These are phyloP conservation scores for Mionectes macconnelli DNA, from an alignment of 2,113 vertebrate species.

Conservation along the genomic window DNA sequence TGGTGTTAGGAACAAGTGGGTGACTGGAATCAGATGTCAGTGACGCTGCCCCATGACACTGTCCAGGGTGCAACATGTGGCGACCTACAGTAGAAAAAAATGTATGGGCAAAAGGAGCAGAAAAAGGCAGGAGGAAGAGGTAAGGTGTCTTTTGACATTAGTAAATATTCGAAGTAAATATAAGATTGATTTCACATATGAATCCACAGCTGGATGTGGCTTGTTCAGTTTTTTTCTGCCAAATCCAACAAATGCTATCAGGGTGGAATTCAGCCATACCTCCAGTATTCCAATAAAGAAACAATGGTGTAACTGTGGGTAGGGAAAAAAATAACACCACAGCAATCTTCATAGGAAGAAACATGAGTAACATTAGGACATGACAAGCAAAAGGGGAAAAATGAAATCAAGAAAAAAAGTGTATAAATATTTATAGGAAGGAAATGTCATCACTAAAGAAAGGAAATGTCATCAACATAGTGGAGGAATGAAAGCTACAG, in stretches of 20 bases:
- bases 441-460: neutral
- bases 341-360: neutral
- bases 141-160: neutral
- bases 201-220: neutral
- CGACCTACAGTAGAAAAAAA: neutral
- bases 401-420: neutral
- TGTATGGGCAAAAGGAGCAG: accelerated
- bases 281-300: neutral
- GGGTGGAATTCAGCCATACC: constrained; percentile 2
- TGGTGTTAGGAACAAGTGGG: neutral
- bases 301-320: neutral
- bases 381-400: neutral
- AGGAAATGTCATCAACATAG: neutral
- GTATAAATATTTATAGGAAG: neutral
- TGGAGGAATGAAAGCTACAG: neutral
- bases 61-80: accelerated
- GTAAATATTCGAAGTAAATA: constrained; percentile 37
- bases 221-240: constrained; percentile 49
- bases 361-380: neutral
- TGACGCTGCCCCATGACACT: neutral
- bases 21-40: neutral
- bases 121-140: neutral
- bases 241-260: constrained; percentile 34
- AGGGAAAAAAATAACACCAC: neutral
- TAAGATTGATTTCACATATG: neutral